Evolutionary conservation across 1,140 invertebrate species (phyloP), one percentile per base, ranked within the genome.

Genomic region (Arion vulgaris): DNA sequence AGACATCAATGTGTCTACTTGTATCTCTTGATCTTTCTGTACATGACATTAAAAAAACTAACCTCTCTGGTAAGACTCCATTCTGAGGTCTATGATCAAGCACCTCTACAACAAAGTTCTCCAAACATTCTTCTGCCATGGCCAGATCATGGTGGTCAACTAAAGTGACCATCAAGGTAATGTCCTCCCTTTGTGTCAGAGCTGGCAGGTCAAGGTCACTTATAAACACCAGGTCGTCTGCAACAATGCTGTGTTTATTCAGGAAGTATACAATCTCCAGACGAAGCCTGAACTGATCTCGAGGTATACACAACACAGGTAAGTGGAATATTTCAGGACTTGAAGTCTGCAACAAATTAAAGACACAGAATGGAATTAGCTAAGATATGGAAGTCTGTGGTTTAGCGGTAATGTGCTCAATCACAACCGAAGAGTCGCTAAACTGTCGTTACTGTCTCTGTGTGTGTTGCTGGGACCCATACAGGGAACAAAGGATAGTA

Each of bases 61-160:
- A 80, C 78, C 78, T 80, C 28, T 69, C 34, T 17, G 78, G 78
- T 19, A 80, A n/a, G 0, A 28, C 28, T 36, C 45, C 78, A 69
- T 11, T 45, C 36, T 28, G n/a, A 1, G 68, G 78, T 7, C 78
- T 39, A n/a, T 80, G 78, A 66, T 80, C 78, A 26, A 80, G 26
- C 4, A 71, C 78, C 41, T 71, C 62, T 17, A 80, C 78, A 0
- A 80, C 78, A 71, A 41, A 80, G 36, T 49, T 7, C 41, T 32
- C 51, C 62, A 80, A 51, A n/a, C 78, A 69, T 23, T 41, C 66
- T n/a, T 69, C 66, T 1, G 38, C 39, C n/a, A 32, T 9, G 38
- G 1, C 49, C 66, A 80, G 26, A 1, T 36, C 62, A 32, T 80
- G 78, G 41, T 80, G 78, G 78, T 80, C 78, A 9, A 80, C 78